Evolutionary conservation across 2,888 invertebrate species (phyloP), one percentile per base, ranked within the genome.

Genomic region (Ceratothoa steindachneri): DNA sequence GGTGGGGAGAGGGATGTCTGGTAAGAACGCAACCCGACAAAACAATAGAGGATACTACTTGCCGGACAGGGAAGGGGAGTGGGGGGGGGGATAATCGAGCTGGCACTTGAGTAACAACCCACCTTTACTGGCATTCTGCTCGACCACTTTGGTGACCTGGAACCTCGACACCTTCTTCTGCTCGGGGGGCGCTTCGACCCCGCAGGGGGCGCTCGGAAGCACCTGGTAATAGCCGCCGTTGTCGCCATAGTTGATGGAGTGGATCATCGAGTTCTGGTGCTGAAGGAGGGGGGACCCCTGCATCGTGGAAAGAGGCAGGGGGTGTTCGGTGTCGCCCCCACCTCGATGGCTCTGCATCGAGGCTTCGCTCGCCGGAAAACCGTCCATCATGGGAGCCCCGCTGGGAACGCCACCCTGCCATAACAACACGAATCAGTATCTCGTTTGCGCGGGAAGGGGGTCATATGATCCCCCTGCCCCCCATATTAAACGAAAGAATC

Each of bases 121-220:
- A 60, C 60, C 60, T 60, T 60, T 60, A 24, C 60, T 60, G 2
- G 60, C 2, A 9, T n/a, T 12, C 1, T 60, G n/a, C 27, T 60
- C 60, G 24, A 60, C 60, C 22, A 60, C 60, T 60, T 60, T 60
- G 60, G 60, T 60, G 2, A 60, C 60, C 27, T 60, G 60, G 60
- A 60, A 60, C 3, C 60, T 60, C 2, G 60, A 60, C 1, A 7
- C 19, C 27, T 60, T 60, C 24, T 24, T 60, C 22, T 60, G 60
- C 27, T n/a, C 2, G 24, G 27, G 27, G n/a, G 12, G 27, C 22
- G 22, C 12, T 24, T 15, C 19, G 60, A 4, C n/a, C 12, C 24
- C 12, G 24, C 12, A 24, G 60, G 19, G 60, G 60, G 60, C 3
- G n/a, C 60, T 41, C n/a, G n/a, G n/a, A 5, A 41, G 7, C 5